Conservation (phyloP, 2,113 vertebrate genomes). For the Archocentrus centrarchus region DNA sequence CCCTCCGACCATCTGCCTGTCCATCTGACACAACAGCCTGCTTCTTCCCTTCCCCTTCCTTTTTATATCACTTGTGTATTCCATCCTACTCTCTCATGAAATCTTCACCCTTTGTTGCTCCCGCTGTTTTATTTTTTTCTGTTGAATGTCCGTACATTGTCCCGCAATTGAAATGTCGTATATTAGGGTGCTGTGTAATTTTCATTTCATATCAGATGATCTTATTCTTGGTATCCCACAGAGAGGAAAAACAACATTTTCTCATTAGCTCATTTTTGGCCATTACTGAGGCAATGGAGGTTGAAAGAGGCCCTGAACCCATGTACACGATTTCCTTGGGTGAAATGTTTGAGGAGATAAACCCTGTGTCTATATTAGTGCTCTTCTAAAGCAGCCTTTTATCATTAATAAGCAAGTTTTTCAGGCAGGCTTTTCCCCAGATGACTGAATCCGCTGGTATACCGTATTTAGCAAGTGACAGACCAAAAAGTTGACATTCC, state of each 20-base stretch:
- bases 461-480: background rate
- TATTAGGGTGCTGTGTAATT: slow-evolving; percentile 9
- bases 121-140: slow-evolving; percentile 10
- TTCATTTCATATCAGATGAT: slow-evolving; percentile 20
- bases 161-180: slow-evolving; percentile 22
- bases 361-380: slow-evolving; percentile 12
- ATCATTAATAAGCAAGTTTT: background rate
- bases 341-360: slow-evolving; percentile 42
- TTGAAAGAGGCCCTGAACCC: slow-evolving; percentile 51
- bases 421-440: background rate
- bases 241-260: slow-evolving; percentile 47
- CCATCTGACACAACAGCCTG: slow-evolving; percentile 69
- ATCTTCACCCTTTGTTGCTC: slow-evolving; percentile 5
- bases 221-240: slow-evolving; percentile 26
- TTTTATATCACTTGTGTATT: slow-evolving; percentile 13
- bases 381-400: slow-evolving; percentile 15
- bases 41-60: slow-evolving; percentile 19
- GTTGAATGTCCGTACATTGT: slow-evolving; percentile 14
- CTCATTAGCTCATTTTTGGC: slow-evolving; percentile 50
- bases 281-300: slow-evolving; percentile 66
- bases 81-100: background rate
- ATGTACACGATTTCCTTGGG: slow-evolving; percentile 21
- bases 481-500: background rate
- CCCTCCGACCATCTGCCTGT: slow-evolving; percentile 70
- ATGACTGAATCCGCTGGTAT: background rate